A percentile compares a stretch with the other conserved stretches of the same genome.
Conservation (phyloP, 2,113 vertebrate genomes). For the Mus musculus region GRCm39 chr2:106556501-106557000, state of each 20-base stretch:
- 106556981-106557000: neutral
- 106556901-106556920: neutral
- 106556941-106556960: neutral
- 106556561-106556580: neutral
- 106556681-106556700: neutral
- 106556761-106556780: neutral
- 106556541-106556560: neutral
- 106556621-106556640: neutral
- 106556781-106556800: neutral
- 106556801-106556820: neutral
- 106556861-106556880: too few species aligned
- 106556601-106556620: neutral
- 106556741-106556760: neutral
- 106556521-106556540: neutral
- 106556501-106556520: neutral
- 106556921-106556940: neutral
- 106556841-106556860: too few species aligned
- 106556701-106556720: neutral
- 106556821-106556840: neutral
- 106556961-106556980: neutral
- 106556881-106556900: neutral
- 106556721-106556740: neutral
- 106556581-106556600: neutral
- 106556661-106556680: neutral
- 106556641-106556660: fast-evolving